phyloP scores from a whole-genome alignment of 2,888 invertebrate genomes.

The Thecophora atra region DNA sequence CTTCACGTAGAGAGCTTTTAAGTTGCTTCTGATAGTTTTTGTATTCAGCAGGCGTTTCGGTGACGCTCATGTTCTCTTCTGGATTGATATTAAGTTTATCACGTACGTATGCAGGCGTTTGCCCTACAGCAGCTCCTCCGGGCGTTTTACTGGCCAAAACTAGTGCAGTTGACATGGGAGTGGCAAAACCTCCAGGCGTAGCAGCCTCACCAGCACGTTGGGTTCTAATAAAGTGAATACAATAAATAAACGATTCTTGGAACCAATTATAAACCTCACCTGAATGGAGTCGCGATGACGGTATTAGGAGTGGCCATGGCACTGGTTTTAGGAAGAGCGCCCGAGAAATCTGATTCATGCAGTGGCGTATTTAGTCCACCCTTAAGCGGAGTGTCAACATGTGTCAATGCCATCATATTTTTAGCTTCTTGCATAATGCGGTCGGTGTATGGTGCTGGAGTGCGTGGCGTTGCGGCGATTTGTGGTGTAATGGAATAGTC shows the following conservation, averaged over 20 bases:
- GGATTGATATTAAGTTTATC: slow-evolving; percentile 96
- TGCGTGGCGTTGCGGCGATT: slow-evolving; percentile 80
- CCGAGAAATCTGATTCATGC: slow-evolving; percentile 87
- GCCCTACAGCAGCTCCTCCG: slow-evolving; percentile 41
- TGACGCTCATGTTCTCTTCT: slow-evolving; percentile 79
- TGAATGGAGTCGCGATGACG: slow-evolving; percentile 86
- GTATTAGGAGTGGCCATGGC: slow-evolving; percentile 88
- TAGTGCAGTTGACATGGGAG: slow-evolving; percentile 69
- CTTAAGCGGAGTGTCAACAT: slow-evolving; percentile 97
- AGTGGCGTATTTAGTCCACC: slow-evolving; percentile 95
- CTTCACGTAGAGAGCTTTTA: slow-evolving; percentile 79
- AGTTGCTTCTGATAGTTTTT: slow-evolving; percentile 77
- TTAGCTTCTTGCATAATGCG: slow-evolving; percentile 93
- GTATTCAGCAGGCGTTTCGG: slow-evolving; percentile 76
- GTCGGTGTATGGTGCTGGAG: slow-evolving; percentile 86
- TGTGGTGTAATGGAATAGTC: slow-evolving; percentile 87
- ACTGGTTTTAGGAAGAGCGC: slow-evolving; percentile 79
- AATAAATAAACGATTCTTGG: background rate
- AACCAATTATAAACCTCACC: slow-evolving; percentile 60
- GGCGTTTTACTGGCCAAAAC: slow-evolving; percentile 61
- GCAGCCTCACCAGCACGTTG: slow-evolving; percentile 74
- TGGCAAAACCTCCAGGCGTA: slow-evolving; percentile 72
- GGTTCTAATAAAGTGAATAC: slow-evolving; percentile 65
- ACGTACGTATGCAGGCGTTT: slow-evolving; percentile 81
- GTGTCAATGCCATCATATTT: slow-evolving; percentile 97